Base-by-base conservation (phyloP, 1,140 invertebrate genomes). In the Camponotus pennsylvanicus region DNA sequence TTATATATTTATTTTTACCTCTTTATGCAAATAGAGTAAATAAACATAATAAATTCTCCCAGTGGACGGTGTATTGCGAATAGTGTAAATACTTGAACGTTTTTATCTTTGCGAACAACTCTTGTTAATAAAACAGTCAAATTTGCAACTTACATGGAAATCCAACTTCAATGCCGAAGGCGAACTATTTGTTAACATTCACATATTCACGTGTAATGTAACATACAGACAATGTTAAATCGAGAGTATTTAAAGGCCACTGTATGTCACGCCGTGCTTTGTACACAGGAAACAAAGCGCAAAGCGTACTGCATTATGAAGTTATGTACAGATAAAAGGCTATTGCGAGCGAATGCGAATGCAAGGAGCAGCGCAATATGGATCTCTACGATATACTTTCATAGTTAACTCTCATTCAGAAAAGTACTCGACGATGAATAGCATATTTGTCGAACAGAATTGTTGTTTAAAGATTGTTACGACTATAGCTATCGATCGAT, bases 201-300 rank as follows among this genome's bases (percentile, higher is more conserved):
- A 49, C 15, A 21, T 70, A 71, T 42, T 13, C 27, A 40, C 52
- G 40, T 42, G 27, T 82, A 61, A 82, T 34, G 40, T 61, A 83
- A 61, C 71, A 49, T 18, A 8, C 79, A 61, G 61, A 83, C 79
- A 83, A 83, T 61, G 55, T 75, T 83, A 75, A 83, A 73, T 83
- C 27, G 69, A 45, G 18, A 83, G 32, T 83, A 75, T 45, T 83
- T 55, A 83, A 83, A 75, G 42, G 40, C 55, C 67, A 61, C 27
- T 49, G 37, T 61, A 2, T 4, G 69, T 55, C 32, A 70, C 13
- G 7, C 32, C 42, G 79, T 18, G 69, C 79, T 83, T 61, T 49
- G 64, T 64, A 61, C 27, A 15, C 40, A 3, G 27, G 55, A 45
- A 83, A 83, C 79, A 75, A 73, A 73, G 69, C 69, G 69, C 79